These are phyloP conservation scores for Jordanella pulchra DNA, from an alignment of 2,797 vertebrate genomes.

Conservation along the genomic window DNA sequence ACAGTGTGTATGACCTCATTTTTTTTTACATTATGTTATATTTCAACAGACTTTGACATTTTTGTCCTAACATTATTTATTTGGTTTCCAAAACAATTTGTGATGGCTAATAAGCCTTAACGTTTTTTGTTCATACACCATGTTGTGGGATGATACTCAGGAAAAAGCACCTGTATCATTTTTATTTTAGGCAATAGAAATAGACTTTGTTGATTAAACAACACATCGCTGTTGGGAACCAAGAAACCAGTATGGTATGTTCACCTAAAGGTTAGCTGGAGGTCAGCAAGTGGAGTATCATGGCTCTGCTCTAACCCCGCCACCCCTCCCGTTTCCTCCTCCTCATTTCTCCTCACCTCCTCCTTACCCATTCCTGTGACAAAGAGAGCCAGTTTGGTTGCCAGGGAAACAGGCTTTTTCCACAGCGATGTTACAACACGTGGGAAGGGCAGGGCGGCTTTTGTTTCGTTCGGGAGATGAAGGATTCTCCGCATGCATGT, in stretches of 20 bases:
- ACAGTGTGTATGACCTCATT: not conserved
- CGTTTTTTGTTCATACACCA: not conserved
- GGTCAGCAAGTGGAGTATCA: slow-evolving; percentile 65
- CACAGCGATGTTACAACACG: slow-evolving; percentile 66
- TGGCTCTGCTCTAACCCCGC: slow-evolving; percentile 49
- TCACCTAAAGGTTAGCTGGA: slow-evolving; percentile 74
- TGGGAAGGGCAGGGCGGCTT: slow-evolving; percentile 71
- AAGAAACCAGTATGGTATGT: slow-evolving; percentile 54
- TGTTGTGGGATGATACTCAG: not conserved
- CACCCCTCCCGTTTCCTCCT: slow-evolving; percentile 19
- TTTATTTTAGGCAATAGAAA: slow-evolving; percentile 5
- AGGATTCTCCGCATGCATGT: slow-evolving; percentile 76
- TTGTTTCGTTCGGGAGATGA: slow-evolving; percentile 74
- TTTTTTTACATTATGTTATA: not conserved
- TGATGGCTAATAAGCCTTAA: not conserved
- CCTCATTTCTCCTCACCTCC: slow-evolving; percentile 29
- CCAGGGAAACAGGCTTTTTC: slow-evolving; percentile 78
- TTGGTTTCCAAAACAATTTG: not conserved
- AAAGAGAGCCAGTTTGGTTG: slow-evolving; percentile 77
- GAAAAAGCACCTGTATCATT: not conserved
- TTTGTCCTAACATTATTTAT: not conserved
- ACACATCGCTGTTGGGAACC: slow-evolving; percentile 42
- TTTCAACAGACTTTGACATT: slow-evolving; percentile 1
- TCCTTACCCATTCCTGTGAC: slow-evolving; percentile 67
- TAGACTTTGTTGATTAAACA: slow-evolving; percentile 22